These are phyloP conservation scores for Strigamia transsilvanica DNA, from an alignment of 2,888 invertebrate genomes.

Conservation along the genomic window DNA sequence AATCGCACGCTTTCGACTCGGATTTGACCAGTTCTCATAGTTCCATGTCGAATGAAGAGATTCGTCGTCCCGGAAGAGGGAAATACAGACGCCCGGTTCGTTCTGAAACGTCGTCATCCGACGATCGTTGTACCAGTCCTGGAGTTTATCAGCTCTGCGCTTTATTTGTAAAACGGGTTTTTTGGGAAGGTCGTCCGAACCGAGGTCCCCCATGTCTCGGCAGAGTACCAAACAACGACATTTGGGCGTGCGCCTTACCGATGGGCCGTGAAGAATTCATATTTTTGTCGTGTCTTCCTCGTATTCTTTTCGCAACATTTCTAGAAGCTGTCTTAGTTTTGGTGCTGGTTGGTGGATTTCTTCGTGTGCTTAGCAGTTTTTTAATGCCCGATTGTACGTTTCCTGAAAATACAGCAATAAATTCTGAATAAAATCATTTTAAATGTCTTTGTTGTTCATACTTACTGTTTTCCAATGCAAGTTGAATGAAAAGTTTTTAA, in stretches of 20 bases:
- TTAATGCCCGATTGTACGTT: background rate
- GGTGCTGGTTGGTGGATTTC: background rate
- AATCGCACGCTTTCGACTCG: background rate
- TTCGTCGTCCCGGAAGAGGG: background rate
- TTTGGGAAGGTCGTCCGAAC: slow-evolving; percentile 1
- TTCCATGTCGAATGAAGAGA: background rate
- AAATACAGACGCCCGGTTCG: background rate
- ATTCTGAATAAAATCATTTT: background rate
- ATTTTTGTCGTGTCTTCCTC: background rate
- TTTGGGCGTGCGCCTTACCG: background rate
- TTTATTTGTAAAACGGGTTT: background rate
- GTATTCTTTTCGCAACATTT: background rate
- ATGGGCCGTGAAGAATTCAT: slow-evolving; percentile 22
- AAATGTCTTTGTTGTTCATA: too few relatives aligned
- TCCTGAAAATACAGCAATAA: background rate
- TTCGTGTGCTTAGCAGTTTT: background rate
- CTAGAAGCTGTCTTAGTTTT: background rate
- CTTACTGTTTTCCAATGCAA: too few relatives aligned
- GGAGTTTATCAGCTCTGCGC: background rate
- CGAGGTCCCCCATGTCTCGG: background rate
- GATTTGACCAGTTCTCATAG: background rate
- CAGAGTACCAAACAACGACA: background rate
- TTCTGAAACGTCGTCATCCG: background rate
- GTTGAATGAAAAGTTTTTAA: too few relatives aligned
- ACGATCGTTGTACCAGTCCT: background rate